These are phyloP conservation scores for Calephelis perditalis DNA, from an alignment of 2,888 invertebrate species.

Conservation along the genomic window DNA sequence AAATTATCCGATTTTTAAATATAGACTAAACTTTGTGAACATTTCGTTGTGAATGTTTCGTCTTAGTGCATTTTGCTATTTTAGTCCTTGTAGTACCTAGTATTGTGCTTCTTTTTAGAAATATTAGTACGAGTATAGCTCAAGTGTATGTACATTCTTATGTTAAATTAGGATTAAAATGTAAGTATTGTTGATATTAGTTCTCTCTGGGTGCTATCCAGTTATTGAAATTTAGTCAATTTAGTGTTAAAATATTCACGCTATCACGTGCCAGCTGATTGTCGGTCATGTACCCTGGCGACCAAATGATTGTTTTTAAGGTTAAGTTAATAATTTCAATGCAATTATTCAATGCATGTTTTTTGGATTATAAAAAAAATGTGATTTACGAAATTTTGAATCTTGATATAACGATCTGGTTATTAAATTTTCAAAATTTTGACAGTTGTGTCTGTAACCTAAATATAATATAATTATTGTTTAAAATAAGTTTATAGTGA, in stretches of 20 bases:
- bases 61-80: neutral
- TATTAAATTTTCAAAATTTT: too few species aligned
- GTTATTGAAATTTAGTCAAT: neutral
- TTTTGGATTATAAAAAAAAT: neutral
- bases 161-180: neutral
- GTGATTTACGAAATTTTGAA: neutral
- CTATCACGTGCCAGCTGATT: too few species aligned
- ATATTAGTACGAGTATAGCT: neutral
- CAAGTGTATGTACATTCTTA: neutral
- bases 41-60: conserved; percentile 1
- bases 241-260: neutral
- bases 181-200: neutral
- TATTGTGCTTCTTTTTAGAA: neutral
- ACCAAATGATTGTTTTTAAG: too few species aligned
- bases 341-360: too few species aligned
- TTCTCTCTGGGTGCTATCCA: neutral
- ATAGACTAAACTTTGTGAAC: neutral
- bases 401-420: conserved; percentile 1
- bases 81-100: neutral
- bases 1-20: too few species aligned
- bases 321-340: too few species aligned
- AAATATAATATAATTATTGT: too few species aligned
- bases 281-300: too few species aligned
- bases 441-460: too few species aligned
- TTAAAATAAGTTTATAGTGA: too few species aligned